phyloP scores from a whole-genome alignment of 1,140 invertebrate genomes.

The Nasonia giraulti region DNA sequence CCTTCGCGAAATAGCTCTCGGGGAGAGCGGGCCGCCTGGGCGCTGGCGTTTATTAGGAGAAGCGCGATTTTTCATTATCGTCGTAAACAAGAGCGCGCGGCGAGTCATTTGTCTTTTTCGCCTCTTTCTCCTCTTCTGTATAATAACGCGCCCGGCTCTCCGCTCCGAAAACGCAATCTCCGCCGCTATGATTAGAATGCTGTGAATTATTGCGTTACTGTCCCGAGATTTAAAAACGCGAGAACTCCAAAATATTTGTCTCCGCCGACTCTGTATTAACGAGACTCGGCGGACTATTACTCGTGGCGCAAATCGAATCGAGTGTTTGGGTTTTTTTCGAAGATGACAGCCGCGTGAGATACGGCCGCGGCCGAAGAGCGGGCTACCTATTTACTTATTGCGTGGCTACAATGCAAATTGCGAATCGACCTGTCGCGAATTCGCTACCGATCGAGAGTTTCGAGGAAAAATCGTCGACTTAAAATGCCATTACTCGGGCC shows the following conservation, averaged over 20 bases:
- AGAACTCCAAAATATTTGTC: too few relatives aligned
- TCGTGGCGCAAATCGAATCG: background rate
- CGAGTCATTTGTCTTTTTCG: slow-evolving; percentile 48
- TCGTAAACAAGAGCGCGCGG: slow-evolving; percentile 46
- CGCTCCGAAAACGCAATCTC: slow-evolving; percentile 44
- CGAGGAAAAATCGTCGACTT: slow-evolving; percentile 40
- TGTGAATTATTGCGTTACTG: slow-evolving; percentile 29
- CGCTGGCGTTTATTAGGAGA: slow-evolving; percentile 48
- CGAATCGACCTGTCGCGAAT: background rate
- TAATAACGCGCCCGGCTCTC: background rate
- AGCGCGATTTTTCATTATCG: slow-evolving; percentile 52
- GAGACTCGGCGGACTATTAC: too few relatives aligned
- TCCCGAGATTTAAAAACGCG: background rate
- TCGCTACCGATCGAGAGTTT: background rate
- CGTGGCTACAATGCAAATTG: slow-evolving; percentile 43
- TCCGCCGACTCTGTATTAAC: too few relatives aligned
- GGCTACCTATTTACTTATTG: slow-evolving; percentile 10
- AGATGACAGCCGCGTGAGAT: background rate
- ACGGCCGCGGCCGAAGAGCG: too few relatives aligned
- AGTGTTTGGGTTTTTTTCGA: slow-evolving; percentile 48
- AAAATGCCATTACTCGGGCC: slow-evolving; percentile 24
- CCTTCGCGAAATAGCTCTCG: slow-evolving; percentile 49
- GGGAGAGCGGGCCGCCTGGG: background rate
- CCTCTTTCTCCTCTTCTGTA: slow-evolving; percentile 1
- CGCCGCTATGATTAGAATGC: slow-evolving; percentile 36